Base-by-base conservation (phyloP, 1,140 invertebrate genomes). In the Drosophila yakuba region DNA sequence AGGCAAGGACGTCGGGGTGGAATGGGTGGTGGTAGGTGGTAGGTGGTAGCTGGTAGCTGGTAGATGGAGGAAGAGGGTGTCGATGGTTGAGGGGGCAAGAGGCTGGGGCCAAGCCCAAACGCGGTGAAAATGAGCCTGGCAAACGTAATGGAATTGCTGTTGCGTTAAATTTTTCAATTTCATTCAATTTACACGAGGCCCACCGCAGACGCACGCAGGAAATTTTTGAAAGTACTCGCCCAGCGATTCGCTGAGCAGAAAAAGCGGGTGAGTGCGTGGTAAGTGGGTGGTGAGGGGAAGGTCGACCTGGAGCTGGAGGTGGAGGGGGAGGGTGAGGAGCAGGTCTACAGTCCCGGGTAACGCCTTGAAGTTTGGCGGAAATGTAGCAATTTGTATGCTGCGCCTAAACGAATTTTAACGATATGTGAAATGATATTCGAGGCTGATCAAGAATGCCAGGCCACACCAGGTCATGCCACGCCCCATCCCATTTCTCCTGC, bases 391-490 rank as follows among this genome's bases (percentile, higher is more conserved):
- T 89, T 89, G 84, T 89, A 89, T 89, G 84, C 84, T 84, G 80
- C 59, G 84, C 84, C 84, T 89, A 89, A 89, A 89, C 84, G 84
- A 89, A 84, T 89, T 89, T 89, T 89, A 89, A 89, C 84, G 84
- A 89, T 89, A 89, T 89, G 84, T 89, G 84, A 89, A 89, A 89
- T 89, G 84, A 89, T 89, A 89, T 89, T 89, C 77, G 84, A 80
- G 76, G 69, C 84, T 79, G 84, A 89, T 89, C 84, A 89, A 89
- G 88, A 89, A 80, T 88, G 79, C 68, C 38, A 48, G n/a, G 48
- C 73, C 82, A 80, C 89, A 75, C 68, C 38, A 45, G n/a, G 48
- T 67, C 82, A 59, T 43, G 58, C 67, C 75, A 44, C 45, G 32
- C 44, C 74, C 54, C 73, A 32, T 4, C 15, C 17, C 17, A 10